Conservation (phyloP, 2,797 vertebrate genomes). For the Todus mexicanus region DNA sequence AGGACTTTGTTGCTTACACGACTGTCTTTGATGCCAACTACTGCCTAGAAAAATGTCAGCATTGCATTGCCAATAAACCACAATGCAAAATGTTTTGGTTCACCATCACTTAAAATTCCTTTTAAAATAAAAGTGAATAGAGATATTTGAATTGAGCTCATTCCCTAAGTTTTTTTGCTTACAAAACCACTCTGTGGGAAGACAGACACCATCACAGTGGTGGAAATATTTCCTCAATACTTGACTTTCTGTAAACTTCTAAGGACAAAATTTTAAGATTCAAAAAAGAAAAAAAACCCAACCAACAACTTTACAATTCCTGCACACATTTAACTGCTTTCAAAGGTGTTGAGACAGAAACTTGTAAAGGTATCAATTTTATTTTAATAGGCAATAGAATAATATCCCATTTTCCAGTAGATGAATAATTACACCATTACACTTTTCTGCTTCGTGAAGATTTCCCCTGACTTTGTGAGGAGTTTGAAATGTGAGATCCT, state of each 20-base stretch:
- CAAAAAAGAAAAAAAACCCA: neutral
- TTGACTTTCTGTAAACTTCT: slow-evolving; percentile 25
- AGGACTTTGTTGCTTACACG: too few relatives aligned
- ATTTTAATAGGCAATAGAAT: slow-evolving; percentile 22
- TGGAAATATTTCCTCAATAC: neutral
- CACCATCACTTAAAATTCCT: neutral
- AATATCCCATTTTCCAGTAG: neutral
- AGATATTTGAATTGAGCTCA: neutral
- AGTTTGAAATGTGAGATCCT: neutral
- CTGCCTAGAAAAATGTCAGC: too few relatives aligned
- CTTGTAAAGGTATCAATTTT: neutral
- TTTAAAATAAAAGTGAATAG: neutral
- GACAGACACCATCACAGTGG: neutral
- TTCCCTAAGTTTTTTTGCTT: neutral
- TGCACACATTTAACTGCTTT: slow-evolving; percentile 27
- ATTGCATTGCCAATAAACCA: neutral
- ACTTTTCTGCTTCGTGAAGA: slow-evolving; percentile 31
- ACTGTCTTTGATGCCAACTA: too few relatives aligned
- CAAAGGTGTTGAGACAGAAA: slow-evolving; percentile 35
- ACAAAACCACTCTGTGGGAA: neutral
- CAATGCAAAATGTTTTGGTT: neutral
- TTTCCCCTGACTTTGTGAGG: slow-evolving; percentile 13
- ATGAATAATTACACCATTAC: slow-evolving; percentile 9
- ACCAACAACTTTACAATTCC: neutral
- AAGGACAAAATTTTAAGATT: slow-evolving; percentile 18